Evolutionary conservation across 2,888 invertebrate species (phyloP).

Genomic region (Leptinotarsa juncta): DNA sequence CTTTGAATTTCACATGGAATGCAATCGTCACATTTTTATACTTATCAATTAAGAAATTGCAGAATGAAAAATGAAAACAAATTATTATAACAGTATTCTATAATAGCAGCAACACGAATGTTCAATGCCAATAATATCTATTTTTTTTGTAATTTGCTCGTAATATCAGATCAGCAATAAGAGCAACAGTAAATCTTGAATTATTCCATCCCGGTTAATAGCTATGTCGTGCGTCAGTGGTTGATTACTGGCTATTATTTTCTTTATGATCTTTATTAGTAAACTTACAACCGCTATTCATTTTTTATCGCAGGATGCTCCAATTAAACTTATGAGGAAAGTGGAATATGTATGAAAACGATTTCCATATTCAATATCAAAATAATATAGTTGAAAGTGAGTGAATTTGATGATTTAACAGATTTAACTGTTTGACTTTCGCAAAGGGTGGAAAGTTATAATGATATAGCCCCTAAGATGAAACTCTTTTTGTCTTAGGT

Average conservation of each 20-base stretch:
- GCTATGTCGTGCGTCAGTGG: conserved; percentile 19
- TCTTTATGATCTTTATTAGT: conserved; percentile 17
- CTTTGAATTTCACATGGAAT: background rate
- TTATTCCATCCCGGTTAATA: conserved; percentile 24
- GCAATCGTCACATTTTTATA: conserved; percentile 3
- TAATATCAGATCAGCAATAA: conserved; percentile 25
- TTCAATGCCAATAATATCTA: conserved; percentile 26
- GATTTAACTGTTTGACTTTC: too few species aligned
- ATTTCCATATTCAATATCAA: background rate
- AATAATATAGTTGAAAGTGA: too few species aligned
- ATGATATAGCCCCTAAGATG: too few species aligned
- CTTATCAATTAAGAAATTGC: background rate
- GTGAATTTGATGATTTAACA: too few species aligned
- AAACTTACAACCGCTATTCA: conserved; percentile 15
- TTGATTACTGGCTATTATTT: conserved; percentile 17
- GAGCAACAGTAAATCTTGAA: conserved; percentile 26
- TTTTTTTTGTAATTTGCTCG: conserved; percentile 20
- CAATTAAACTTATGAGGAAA: background rate
- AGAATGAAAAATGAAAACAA: conserved; percentile 23
- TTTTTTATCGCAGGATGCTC: conserved; percentile 1
- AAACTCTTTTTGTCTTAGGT: too few species aligned
- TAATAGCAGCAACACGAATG: conserved; percentile 24
- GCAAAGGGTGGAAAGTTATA: too few species aligned
- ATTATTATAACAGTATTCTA: conserved; percentile 14
- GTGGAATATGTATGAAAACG: background rate